These are phyloP conservation scores for Phlogophora meticulosa DNA, from an alignment of 2,888 invertebrate genomes.

Conservation along the genomic window DNA sequence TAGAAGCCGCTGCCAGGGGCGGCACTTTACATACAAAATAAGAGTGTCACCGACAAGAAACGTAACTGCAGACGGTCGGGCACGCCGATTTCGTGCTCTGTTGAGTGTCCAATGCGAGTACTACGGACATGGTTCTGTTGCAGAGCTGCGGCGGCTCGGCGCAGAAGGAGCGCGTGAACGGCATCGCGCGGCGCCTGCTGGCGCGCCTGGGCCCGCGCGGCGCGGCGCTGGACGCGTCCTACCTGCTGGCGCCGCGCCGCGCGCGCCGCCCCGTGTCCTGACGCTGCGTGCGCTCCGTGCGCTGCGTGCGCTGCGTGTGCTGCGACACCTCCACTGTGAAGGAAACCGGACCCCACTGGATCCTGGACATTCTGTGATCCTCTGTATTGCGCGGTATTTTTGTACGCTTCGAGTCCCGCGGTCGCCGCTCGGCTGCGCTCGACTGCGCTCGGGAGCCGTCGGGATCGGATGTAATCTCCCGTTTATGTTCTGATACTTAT, in stretches of 20 bases:
- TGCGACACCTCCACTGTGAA: neutral
- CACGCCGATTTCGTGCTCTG: no score
- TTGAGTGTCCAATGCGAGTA: no score
- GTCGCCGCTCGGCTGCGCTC: neutral
- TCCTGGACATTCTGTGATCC: neutral
- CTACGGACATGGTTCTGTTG: no score
- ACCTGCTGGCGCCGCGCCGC: conserved; percentile 63
- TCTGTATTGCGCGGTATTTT: neutral
- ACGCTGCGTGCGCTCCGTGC: conserved; percentile 57
- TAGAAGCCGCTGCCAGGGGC: no score
- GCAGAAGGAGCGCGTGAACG: conserved; percentile 85
- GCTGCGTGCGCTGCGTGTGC: conserved; percentile 48
- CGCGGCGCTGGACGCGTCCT: conserved; percentile 67
- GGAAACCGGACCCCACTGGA: neutral
- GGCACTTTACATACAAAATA: no score
- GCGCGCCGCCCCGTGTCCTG: conserved; percentile 64
- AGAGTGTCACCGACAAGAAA: no score
- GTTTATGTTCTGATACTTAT: conserved; percentile 12
- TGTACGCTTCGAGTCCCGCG: neutral
- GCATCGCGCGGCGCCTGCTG: conserved; percentile 82
- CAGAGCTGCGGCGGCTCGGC: conserved; percentile 56
- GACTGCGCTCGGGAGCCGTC: neutral
- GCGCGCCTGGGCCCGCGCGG: conserved; percentile 75
- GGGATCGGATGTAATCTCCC: conserved; percentile 14
- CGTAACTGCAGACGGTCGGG: no score